Base-by-base conservation (phyloP, 2,113 vertebrate species). In the Struthio camelus region DNA sequence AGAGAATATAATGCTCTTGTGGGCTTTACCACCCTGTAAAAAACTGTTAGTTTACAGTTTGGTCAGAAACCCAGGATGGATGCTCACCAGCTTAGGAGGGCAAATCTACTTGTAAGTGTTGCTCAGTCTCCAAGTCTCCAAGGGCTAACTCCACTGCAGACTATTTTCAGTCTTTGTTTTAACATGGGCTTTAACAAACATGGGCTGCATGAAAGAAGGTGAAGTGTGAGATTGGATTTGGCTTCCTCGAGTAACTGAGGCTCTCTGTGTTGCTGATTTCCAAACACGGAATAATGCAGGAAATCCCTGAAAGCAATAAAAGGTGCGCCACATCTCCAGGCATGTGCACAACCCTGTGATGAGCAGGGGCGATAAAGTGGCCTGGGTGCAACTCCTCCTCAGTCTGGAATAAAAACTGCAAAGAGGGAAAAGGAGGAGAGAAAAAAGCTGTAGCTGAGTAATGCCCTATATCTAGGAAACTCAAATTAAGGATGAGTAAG, bases 61-160 rank as follows among this genome's bases (percentile, higher is more conserved):
- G 15, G 73, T 73, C 36, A 4, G 27, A 82, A 93, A 92, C 85
- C 53, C 84, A 61, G 75, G 94, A 80, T 1, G 75, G 94, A 80
- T 1, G 2, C 18, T 84, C 11, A 2, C 56, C 13, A 11, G 80
- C 46, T 94, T 69, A 82, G 82, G 80, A 96, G 65, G 80, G 56
- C 51, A 92, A 89, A 94, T 64, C 73, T 46, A 27, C 87, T 87
- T 3, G 0, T 25, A 85, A 85, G 70, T 0, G 0, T 28, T 66
- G 80, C 50, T 73, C 84, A 91, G 64, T 14, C 77, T 80, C 36
- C 0, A 0, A 83, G 54, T 46, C 65, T 77, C 54, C 32, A 92
- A 88, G 66, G 58, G 3, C 59, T 42, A 81, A 4, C 0, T 3
- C 58, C 0, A 0, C 78, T 69, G 40, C 0, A 2, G 46, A 70